These are phyloP conservation scores for Corythornis leucogaster DNA, from an alignment of 2,797 vertebrate species.

Conservation along the genomic window DNA sequence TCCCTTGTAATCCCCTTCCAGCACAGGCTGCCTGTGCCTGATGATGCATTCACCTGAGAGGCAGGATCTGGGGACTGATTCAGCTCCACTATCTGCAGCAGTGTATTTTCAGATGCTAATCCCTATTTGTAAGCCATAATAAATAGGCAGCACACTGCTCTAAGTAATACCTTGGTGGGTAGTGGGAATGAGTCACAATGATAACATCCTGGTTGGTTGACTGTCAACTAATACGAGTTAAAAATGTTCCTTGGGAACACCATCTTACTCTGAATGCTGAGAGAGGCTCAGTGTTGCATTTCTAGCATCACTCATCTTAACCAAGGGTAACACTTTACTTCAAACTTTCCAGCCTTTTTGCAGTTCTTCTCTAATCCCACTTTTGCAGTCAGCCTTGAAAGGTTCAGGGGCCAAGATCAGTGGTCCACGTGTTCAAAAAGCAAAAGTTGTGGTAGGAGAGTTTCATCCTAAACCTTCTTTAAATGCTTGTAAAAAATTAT, in stretches of 20 bases:
- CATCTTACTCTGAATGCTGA: neutral
- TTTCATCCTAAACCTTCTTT: neutral
- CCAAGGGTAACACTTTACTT: neutral
- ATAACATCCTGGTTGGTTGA: constrained; percentile 32
- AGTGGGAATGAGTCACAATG: constrained; percentile 34
- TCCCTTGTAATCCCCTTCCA: neutral
- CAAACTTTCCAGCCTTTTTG: neutral
- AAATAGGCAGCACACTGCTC: constrained; percentile 24
- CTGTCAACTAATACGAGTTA: neutral
- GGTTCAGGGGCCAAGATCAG: neutral
- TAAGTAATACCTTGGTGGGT: constrained; percentile 29
- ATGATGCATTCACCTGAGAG: neutral
- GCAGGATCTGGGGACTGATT: neutral
- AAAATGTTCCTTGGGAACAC: neutral
- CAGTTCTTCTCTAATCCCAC: neutral
- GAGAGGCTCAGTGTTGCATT: neutral
- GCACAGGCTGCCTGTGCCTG: neutral
- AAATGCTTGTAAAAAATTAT: neutral
- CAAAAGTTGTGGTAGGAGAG: neutral
- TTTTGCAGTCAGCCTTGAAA: neutral
- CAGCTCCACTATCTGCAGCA: neutral
- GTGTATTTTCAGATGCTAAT: constrained; percentile 8
- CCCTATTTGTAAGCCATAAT: neutral
- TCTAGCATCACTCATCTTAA: neutral
- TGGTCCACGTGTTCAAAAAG: neutral